These are phyloP conservation scores for Propithecus coquereli DNA, from an alignment of 2,113 vertebrate species.

Conservation along the genomic window DNA sequence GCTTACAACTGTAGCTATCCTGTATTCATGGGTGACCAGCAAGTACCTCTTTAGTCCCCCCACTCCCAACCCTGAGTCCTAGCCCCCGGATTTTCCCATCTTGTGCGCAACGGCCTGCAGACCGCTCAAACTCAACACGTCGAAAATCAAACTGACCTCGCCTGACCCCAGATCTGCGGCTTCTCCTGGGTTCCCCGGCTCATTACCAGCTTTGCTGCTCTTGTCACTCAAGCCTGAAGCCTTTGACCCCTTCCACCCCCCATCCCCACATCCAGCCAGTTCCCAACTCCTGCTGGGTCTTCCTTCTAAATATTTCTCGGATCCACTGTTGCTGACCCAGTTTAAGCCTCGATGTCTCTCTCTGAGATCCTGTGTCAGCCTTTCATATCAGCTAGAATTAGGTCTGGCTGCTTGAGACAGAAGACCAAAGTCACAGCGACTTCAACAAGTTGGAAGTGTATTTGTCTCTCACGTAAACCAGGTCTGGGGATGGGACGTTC, in stretches of 20 bases:
- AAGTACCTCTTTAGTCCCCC: not conserved
- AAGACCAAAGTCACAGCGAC: not conserved
- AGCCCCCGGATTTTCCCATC: not conserved
- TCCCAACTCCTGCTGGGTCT: not conserved
- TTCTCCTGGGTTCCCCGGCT: not conserved
- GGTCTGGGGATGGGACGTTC: not conserved
- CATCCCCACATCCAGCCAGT: not conserved
- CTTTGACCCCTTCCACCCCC: not conserved
- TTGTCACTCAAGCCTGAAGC: slow-evolving; percentile 41
- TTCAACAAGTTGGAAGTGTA: not conserved
- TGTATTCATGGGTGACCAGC: rapidly evolving
- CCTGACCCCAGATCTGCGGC: not conserved
- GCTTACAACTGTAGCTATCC: not conserved
- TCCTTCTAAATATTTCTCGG: not conserved
- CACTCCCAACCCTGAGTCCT: not conserved
- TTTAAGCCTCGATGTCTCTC: not conserved
- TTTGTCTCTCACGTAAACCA: not conserved
- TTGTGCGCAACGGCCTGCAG: not conserved
- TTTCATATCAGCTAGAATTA: not conserved
- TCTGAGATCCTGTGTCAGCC: not conserved
- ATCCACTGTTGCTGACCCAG: not conserved
- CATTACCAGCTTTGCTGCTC: not conserved
- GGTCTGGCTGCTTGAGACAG: not conserved
- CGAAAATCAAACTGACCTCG: not conserved
- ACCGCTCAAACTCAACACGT: not conserved